Conservation (phyloP, 2,113 vertebrate genomes). For the Vidua chalybeata region DNA sequence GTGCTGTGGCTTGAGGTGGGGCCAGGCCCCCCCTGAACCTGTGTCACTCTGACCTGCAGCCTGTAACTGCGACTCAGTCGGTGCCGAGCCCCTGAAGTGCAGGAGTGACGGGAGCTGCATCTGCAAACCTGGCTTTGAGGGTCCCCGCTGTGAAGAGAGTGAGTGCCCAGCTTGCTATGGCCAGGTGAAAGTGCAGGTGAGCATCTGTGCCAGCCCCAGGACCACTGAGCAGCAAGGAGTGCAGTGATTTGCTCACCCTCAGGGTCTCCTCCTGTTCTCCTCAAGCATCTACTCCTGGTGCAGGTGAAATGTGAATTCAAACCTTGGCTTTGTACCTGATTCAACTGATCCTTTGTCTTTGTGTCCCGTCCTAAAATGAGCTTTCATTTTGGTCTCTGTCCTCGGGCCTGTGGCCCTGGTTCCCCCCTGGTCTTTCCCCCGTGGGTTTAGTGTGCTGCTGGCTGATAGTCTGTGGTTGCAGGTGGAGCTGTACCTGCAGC, state of each 20-base stretch:
- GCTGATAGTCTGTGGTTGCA: constrained; percentile 60
- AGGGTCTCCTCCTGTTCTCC: background rate
- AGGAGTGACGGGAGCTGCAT: constrained; percentile 79
- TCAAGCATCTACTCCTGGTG: background rate
- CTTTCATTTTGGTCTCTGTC: background rate
- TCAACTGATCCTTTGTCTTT: background rate
- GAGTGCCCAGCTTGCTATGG: constrained; percentile 87
- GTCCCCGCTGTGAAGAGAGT: constrained; percentile 77
- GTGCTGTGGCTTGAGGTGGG: background rate
- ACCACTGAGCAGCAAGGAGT: background rate
- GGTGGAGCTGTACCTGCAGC: constrained; percentile 76
- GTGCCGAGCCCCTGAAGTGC: constrained; percentile 76
- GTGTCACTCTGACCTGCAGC: constrained; percentile 52
- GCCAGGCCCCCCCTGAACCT: background rate
- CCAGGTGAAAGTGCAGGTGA: constrained; percentile 82
- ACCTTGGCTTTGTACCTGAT: background rate
- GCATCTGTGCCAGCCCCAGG: background rate
- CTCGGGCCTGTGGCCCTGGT: background rate
- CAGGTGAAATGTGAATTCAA: background rate
- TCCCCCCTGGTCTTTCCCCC: background rate
- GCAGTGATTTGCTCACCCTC: rapidly evolving
- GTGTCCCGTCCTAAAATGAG: background rate
- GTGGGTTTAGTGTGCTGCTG: rapidly evolving
- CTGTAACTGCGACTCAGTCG: constrained; percentile 78
- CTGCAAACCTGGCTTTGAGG: constrained; percentile 84